These are phyloP conservation scores for Ethmia dodecea DNA, from an alignment of 2,888 invertebrate species.

Conservation along the genomic window DNA sequence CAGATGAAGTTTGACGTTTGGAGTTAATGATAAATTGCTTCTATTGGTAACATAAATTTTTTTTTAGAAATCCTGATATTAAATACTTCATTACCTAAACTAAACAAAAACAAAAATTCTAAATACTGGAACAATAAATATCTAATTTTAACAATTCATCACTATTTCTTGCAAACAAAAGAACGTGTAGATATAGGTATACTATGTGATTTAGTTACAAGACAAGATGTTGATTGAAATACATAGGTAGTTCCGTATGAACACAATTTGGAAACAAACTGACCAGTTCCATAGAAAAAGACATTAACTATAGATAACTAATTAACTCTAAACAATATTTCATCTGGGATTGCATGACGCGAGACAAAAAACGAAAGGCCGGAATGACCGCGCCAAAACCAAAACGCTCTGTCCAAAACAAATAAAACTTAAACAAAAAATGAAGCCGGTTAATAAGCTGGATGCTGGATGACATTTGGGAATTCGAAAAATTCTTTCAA, in stretches of 20 bases:
- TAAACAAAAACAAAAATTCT: too few relatives aligned
- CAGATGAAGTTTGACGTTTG: constrained; percentile 57
- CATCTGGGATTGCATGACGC: constrained; percentile 67
- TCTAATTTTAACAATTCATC: too few relatives aligned
- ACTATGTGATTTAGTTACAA: too few relatives aligned
- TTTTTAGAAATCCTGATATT: too few relatives aligned
- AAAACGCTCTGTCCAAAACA: constrained; percentile 68
- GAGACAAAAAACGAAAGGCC: constrained; percentile 71
- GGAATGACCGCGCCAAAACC: constrained; percentile 74
- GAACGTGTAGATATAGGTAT: too few relatives aligned
- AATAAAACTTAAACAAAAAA: constrained; percentile 72
- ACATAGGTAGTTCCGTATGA: too few relatives aligned
- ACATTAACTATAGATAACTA: constrained; percentile 57
- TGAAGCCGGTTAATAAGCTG: constrained; percentile 75
- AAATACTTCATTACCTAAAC: too few relatives aligned
- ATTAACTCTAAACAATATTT: constrained; percentile 75
- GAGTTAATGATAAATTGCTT: constrained; percentile 43
- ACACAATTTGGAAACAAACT: background rate
- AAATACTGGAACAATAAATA: too few relatives aligned
- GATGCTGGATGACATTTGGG: constrained; percentile 77
- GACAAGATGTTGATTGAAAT: too few relatives aligned
- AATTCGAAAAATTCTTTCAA: constrained; percentile 73
- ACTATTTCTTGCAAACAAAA: too few relatives aligned
- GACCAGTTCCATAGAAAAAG: background rate
- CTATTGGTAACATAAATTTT: constrained; percentile 29